A percentile compares a stretch with the other conserved stretches of the same genome.
Conservation (phyloP, 2,888 invertebrate genomes). For the Drosophila monieri region DNA sequence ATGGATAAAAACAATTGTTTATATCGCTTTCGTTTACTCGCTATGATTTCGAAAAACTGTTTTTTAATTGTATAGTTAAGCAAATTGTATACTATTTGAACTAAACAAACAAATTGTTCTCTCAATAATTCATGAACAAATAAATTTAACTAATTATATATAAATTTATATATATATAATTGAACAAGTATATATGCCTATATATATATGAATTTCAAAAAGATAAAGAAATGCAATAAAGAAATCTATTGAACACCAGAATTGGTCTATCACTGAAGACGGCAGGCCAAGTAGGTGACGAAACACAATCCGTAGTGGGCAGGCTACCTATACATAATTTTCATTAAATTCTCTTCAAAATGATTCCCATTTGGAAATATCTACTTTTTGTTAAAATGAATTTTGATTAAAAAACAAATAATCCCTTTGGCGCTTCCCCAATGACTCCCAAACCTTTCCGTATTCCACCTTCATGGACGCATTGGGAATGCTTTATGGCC, state of each 20-base stretch:
- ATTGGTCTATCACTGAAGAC: background rate
- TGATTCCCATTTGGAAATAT: too few relatives aligned
- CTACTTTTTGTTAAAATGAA: background rate
- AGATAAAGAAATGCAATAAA: slow-evolving; percentile 69
- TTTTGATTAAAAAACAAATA: background rate
- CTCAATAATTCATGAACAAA: slow-evolving; percentile 76
- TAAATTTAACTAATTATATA: slow-evolving; percentile 67
- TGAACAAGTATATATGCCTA: slow-evolving; percentile 23
- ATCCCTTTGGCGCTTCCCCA: background rate
- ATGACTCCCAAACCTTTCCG: background rate
- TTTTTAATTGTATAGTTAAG: slow-evolving; percentile 76
- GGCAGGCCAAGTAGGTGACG: too few relatives aligned
- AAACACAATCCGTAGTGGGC: too few relatives aligned
- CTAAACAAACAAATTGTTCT: slow-evolving; percentile 64
- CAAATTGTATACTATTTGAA: slow-evolving; percentile 77
- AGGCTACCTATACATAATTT: too few relatives aligned
- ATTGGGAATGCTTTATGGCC: slow-evolving; percentile 28
- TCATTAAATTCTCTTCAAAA: too few relatives aligned
- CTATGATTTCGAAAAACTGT: slow-evolving; percentile 56
- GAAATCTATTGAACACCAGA: slow-evolving; percentile 76
- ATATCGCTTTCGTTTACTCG: slow-evolving; percentile 41
- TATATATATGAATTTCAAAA: slow-evolving; percentile 49
- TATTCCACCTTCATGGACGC: slow-evolving; percentile 2
- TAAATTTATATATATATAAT: slow-evolving; percentile 59
- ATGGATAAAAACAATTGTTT: slow-evolving; percentile 46